Evolutionary conservation across 2,113 vertebrate species (phyloP).

Genomic region (Pristiophorus japonicus): DNA sequence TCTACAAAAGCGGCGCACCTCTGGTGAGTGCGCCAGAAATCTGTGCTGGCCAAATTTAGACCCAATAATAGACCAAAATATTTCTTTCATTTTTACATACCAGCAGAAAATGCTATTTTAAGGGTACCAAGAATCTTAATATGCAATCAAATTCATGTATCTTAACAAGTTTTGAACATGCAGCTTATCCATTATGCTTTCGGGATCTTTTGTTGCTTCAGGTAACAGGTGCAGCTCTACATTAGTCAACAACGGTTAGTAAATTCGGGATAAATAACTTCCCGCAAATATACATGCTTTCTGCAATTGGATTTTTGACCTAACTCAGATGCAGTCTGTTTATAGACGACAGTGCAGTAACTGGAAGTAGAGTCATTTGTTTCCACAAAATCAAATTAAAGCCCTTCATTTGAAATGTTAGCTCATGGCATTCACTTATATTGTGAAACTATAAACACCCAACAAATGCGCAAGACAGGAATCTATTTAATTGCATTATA

Average conservation of each 20-base stretch:
- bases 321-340: neutral
- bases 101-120: neutral
- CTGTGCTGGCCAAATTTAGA: too few relatives aligned
- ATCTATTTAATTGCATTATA: neutral
- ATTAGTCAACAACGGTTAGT: slow-evolving; percentile 18
- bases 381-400: neutral
- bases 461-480: neutral
- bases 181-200: neutral
- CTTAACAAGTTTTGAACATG: neutral
- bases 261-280: neutral
- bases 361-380: neutral
- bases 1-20: too few relatives aligned
- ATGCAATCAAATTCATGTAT: neutral
- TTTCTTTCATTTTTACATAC: neutral
- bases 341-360: neutral
- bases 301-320: neutral
- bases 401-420: neutral
- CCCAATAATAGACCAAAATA: too few relatives aligned
- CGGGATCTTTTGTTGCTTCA: neutral
- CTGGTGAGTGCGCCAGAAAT: too few relatives aligned
- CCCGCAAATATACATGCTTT: neutral
- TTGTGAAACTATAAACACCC: too few relatives aligned
- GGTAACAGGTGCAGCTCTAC: neutral
- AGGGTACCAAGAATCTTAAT: neutral
- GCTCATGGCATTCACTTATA: neutral